These are phyloP conservation scores for Latrodectus elegans DNA, from an alignment of 2,888 invertebrate species.

Conservation along the genomic window DNA sequence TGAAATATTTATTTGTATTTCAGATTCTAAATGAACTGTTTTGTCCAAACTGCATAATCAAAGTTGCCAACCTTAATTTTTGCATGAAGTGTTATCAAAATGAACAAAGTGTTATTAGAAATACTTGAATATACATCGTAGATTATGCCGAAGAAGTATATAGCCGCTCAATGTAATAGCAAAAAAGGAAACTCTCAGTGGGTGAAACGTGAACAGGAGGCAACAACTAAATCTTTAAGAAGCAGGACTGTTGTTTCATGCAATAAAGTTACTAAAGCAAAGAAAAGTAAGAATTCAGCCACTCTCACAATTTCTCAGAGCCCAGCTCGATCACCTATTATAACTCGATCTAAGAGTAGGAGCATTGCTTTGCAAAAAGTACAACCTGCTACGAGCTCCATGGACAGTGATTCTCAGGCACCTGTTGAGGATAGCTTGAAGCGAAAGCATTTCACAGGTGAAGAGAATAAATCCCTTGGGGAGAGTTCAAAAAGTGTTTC, in stretches of 20 bases:
- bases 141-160: slow-evolving; percentile 72
- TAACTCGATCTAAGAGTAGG: slow-evolving; percentile 39
- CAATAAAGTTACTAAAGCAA: slow-evolving; percentile 16
- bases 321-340: slow-evolving; percentile 46
- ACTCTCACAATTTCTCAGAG: slow-evolving; percentile 8
- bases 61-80: neutral
- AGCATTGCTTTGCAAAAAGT: slow-evolving; percentile 18
- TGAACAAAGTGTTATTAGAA: slow-evolving; percentile 23
- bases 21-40: slow-evolving; percentile 1
- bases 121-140: slow-evolving; percentile 30
- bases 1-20: neutral
- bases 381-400: slow-evolving; percentile 22
- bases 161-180: slow-evolving; percentile 75
- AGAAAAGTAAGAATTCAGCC: slow-evolving; percentile 15
- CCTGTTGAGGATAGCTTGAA: slow-evolving; percentile 53
- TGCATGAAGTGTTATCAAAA: slow-evolving; percentile 31
- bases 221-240: slow-evolving; percentile 16
- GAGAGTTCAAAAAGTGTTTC: slow-evolving; percentile 27
- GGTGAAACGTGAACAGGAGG: slow-evolving; percentile 24
- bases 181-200: slow-evolving; percentile 72
- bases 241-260: slow-evolving; percentile 10
- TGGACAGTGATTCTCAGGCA: slow-evolving; percentile 36
- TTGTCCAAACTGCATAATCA: neutral
- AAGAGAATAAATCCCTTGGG: slow-evolving; percentile 21
- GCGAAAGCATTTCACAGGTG: slow-evolving; percentile 30